phyloP scores from a whole-genome alignment of 2,888 invertebrate species.

The Galerucella calmariensis region DNA sequence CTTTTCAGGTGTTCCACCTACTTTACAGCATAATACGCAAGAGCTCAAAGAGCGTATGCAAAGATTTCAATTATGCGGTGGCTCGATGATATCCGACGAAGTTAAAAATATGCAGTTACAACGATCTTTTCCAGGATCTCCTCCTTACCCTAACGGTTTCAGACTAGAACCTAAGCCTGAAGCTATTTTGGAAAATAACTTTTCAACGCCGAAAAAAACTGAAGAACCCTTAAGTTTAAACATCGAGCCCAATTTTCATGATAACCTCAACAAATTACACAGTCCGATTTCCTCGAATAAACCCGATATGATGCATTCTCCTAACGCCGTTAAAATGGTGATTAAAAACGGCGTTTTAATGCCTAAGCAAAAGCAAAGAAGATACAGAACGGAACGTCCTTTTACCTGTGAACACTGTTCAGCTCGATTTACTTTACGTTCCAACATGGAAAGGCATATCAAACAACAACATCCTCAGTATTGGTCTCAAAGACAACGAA shows the following conservation, averaged over 20 bases:
- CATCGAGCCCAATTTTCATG: slow-evolving; percentile 55
- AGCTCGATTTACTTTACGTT: slow-evolving; percentile 89
- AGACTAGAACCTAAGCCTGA: slow-evolving; percentile 51
- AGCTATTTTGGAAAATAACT: slow-evolving; percentile 42
- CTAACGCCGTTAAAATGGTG: slow-evolving; percentile 85
- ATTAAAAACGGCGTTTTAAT: slow-evolving; percentile 90
- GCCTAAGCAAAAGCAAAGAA: slow-evolving; percentile 91
- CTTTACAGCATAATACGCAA: slow-evolving; percentile 69
- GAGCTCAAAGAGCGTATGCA: slow-evolving; percentile 78
- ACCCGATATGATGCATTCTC: slow-evolving; percentile 67
- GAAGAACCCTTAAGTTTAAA: slow-evolving; percentile 68
- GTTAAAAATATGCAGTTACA: slow-evolving; percentile 52
- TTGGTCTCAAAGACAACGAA: slow-evolving; percentile 83
- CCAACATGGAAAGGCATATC: slow-evolving; percentile 94
- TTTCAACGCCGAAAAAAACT: slow-evolving; percentile 48
- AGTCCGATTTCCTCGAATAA: slow-evolving; percentile 65
- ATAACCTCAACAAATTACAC: slow-evolving; percentile 55
- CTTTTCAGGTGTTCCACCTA: slow-evolving; percentile 69
- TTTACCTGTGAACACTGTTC: slow-evolving; percentile 92
- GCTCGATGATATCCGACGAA: slow-evolving; percentile 71
- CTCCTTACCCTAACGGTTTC: slow-evolving; percentile 48
- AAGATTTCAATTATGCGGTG: slow-evolving; percentile 77
- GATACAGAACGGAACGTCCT: slow-evolving; percentile 90
- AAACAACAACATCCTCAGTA: slow-evolving; percentile 94
- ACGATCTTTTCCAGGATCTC: slow-evolving; percentile 42